A percentile compares a stretch with the other conserved stretches of the same genome.
phyloP scores from a whole-genome alignment of 2,797 vertebrate species.

The Pangasius larnaudii region DNA sequence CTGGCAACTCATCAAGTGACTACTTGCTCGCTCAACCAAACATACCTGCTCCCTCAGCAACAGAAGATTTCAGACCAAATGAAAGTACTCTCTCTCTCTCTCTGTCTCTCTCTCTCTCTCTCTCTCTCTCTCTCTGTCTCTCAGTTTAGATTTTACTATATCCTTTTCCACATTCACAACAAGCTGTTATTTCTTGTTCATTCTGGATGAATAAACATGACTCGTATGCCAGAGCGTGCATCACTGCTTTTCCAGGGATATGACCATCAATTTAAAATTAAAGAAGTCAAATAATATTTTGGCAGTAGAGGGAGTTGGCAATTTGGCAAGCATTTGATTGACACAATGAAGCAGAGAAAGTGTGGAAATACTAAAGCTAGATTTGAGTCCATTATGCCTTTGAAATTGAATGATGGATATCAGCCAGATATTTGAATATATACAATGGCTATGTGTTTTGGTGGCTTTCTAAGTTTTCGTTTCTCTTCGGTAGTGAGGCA shows the following conservation, averaged over 20 bases:
- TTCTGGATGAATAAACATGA: neutral
- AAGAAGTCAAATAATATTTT: conserved; percentile 25
- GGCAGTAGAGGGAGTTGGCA: neutral
- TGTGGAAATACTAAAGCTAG: neutral
- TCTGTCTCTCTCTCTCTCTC: conserved; percentile 34
- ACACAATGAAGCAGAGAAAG: neutral
- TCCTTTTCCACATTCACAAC: neutral
- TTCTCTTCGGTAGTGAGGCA: neutral
- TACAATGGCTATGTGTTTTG: neutral
- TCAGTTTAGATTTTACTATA: conserved; percentile 47
- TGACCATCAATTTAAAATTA: neutral
- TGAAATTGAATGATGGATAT: neutral
- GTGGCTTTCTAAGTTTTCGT: neutral
- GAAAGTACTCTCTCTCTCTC: conserved; percentile 65
- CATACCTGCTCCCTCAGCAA: conserved; percentile 69
- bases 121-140: conserved; percentile 49
- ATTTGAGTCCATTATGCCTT: neutral
- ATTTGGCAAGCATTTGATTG: neutral
- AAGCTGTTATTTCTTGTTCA: neutral
- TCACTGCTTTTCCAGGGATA: neutral
- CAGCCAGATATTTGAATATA: conserved; percentile 11
- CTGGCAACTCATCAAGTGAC: conserved; percentile 68
- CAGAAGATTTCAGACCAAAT: conserved; percentile 75
- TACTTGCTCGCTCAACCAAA: conserved; percentile 58
- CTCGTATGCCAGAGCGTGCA: neutral